These are phyloP conservation scores for Branchellion lobata DNA, from an alignment of 2,888 invertebrate genomes.

Conservation along the genomic window DNA sequence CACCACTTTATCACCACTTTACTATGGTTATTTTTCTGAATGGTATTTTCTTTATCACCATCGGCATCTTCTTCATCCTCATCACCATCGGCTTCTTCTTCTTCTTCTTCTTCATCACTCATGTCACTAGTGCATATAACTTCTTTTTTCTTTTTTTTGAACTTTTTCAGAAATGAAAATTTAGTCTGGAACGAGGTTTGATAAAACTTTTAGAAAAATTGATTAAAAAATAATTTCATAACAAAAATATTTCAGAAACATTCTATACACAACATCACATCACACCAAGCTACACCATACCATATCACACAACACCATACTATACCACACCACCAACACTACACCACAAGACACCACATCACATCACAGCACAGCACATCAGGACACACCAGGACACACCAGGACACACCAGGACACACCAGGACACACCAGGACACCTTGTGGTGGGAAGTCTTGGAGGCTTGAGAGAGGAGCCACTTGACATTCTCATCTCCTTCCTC, in stretches of 20 bases:
- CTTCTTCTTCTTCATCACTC: not conserved
- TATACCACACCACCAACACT: not conserved
- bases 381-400: no score
- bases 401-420: no score
- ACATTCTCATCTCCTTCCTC: not conserved
- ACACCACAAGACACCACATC: no score
- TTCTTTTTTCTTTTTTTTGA: slow-evolving; percentile 4
- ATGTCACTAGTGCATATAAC: no score
- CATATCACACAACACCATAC: no score
- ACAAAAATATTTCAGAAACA: not conserved
- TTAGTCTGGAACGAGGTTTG: not conserved
- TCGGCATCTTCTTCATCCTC: not conserved
- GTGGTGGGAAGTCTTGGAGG: not conserved
- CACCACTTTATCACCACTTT: no score
- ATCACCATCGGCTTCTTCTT: not conserved
- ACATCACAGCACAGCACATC: no score
- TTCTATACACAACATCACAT: not conserved
- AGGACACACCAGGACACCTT: no score
- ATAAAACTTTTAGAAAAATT: not conserved
- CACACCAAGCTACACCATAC: not conserved
- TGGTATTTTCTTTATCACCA: slow-evolving; percentile 12
- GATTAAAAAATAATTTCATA: not conserved
- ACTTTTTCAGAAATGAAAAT: not conserved
- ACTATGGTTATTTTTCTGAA: no score
- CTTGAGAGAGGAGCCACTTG: not conserved